Conservation (phyloP, 64 coral and sea anemone species). For the Stichodactyla mertensii region DNA sequence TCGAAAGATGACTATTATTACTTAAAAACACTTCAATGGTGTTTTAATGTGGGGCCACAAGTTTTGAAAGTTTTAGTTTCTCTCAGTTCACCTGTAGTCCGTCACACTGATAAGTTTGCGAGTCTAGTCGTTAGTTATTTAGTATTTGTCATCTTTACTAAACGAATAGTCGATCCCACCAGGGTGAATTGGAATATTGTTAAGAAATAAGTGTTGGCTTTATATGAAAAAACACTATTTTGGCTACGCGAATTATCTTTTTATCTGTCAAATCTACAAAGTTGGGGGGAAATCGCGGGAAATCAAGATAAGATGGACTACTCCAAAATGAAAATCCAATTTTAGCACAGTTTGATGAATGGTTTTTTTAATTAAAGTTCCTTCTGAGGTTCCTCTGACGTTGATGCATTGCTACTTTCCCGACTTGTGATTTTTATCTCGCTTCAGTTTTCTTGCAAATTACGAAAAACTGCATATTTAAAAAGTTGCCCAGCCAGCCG, state of each 20-base stretch:
- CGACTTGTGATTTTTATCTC: slow-evolving; percentile 40
- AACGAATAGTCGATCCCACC: neutral
- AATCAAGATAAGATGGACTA: slow-evolving; percentile 31
- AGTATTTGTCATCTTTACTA: neutral
- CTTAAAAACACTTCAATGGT: too few species aligned
- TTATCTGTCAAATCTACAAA: slow-evolving; percentile 24
- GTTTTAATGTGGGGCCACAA: neutral
- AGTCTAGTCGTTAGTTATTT: too few species aligned
- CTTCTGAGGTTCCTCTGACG: slow-evolving; percentile 8
- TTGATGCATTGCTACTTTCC: slow-evolving; percentile 23
- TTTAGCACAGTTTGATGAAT: slow-evolving; percentile 28
- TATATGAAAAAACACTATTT: slow-evolving; percentile 6
- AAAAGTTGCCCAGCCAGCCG: neutral
- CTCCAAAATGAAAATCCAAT: slow-evolving; percentile 33
- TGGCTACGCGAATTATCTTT: slow-evolving; percentile 2
- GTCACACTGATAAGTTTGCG: too few species aligned
- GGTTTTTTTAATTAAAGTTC: slow-evolving; percentile 24
- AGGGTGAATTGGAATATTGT: neutral
- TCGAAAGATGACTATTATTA: too few species aligned
- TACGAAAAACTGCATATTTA: neutral
- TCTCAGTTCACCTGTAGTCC: too few species aligned
- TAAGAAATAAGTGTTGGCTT: slow-evolving; percentile 8
- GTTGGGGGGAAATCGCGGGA: slow-evolving; percentile 22
- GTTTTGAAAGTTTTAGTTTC: neutral
- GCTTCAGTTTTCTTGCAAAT: slow-evolving; percentile 18